Evolutionary conservation across 2,797 vertebrate genomes (phyloP).

Genomic region (Malacoctenus gilli): DNA sequence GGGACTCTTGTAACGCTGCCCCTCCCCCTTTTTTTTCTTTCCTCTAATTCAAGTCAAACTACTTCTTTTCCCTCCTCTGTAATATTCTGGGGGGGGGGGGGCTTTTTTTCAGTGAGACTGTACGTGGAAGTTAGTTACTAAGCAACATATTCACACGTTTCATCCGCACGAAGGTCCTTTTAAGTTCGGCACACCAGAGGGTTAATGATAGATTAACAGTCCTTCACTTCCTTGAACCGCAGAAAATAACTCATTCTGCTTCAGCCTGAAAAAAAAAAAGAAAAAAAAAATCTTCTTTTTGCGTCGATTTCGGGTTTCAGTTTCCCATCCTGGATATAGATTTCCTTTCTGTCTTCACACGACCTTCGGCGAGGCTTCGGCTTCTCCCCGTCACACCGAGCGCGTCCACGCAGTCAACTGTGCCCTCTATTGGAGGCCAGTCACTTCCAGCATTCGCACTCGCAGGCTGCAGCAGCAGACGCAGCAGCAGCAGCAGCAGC

Average conservation of each 20-base stretch:
- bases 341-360: conserved; percentile 4
- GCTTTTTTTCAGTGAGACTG: conserved; percentile 44
- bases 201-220: conserved; percentile 63
- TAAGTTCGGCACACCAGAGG: conserved; percentile 43
- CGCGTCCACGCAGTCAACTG: conserved; percentile 67
- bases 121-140: conserved; percentile 63
- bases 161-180: conserved; percentile 46
- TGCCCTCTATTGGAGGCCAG: conserved; percentile 79
- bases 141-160: conserved; percentile 72
- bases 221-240: conserved; percentile 44
- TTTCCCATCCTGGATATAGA: conserved; percentile 15
- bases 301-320: not conserved
- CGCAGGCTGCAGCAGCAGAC: conserved; percentile 36
- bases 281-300: conserved; percentile 7
- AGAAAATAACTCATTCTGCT: conserved; percentile 35
- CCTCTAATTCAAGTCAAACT: conserved; percentile 45
- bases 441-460: conserved; percentile 57
- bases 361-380: conserved; percentile 34
- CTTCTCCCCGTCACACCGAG: conserved; percentile 24
- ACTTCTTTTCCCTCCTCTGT: conserved; percentile 31
- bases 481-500: too few species aligned
- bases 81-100: conserved; percentile 48
- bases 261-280: too few species aligned
- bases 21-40: conserved; percentile 5
- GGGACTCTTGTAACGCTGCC: conserved; percentile 36